phyloP scores from a whole-genome alignment of 2,113 vertebrate species.

The Oryzias celebensis region DNA sequence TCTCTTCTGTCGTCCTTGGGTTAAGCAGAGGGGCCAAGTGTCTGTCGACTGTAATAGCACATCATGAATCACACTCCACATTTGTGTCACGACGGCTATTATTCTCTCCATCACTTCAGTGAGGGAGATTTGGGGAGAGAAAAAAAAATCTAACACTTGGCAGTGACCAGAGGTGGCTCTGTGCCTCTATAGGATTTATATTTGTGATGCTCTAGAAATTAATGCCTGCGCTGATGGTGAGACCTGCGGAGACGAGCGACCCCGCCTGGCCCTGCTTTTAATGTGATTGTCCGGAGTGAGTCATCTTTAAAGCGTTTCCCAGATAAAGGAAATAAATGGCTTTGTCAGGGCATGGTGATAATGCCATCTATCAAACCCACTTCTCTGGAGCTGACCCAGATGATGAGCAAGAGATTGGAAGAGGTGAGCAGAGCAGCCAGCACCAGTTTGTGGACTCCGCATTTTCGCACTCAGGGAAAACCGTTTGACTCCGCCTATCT shows the following conservation, averaged over 20 bases:
- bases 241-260: conserved; percentile 9
- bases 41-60: conserved; percentile 38
- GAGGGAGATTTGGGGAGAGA: conserved; percentile 33
- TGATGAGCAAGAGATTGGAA: conserved; percentile 15
- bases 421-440: background rate
- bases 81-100: conserved; percentile 29
- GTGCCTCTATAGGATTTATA: conserved; percentile 34
- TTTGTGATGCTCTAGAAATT: conserved; percentile 28
- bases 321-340: conserved; percentile 50
- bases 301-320: conserved; percentile 46
- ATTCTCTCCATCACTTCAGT: conserved; percentile 23
- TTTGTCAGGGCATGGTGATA: conserved; percentile 22
- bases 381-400: conserved; percentile 8
- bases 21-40: conserved; percentile 5
- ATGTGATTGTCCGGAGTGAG: conserved; percentile 45
- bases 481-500: conserved; percentile 7
- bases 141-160: conserved; percentile 19
- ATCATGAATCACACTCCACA: conserved; percentile 29
- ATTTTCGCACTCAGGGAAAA: conserved; percentile 69
- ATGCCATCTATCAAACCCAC: conserved; percentile 32
- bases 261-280: conserved; percentile 35
- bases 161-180: conserved; percentile 16
- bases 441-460: conserved; percentile 5
- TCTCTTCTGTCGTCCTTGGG: background rate
- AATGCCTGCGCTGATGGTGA: conserved; percentile 21